Percentiles rank a stretch among this genome's conserved stretches.
phyloP scores from a whole-genome alignment of 1,140 invertebrate species.

The Augochlora pura region DNA sequence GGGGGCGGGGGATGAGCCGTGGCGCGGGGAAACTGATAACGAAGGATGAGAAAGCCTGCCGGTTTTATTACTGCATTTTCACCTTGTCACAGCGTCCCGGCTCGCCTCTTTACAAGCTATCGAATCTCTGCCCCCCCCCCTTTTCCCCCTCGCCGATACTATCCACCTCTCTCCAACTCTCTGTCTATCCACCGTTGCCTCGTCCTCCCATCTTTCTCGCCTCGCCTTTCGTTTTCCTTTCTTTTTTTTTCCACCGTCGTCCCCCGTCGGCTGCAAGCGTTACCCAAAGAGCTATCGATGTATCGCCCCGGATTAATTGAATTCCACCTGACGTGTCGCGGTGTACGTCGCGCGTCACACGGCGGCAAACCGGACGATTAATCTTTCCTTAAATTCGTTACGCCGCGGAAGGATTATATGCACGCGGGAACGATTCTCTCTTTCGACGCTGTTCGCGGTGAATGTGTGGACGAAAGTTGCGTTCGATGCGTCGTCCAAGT shows the following conservation, averaged over 20 bases:
- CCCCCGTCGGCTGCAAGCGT: not conserved
- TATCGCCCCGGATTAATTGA: conserved; percentile 47
- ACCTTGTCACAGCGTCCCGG: conserved; percentile 78
- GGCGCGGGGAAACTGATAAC: conserved; percentile 54
- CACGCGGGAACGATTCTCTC: no score
- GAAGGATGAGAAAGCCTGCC: conserved; percentile 66
- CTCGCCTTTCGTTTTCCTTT: not conserved
- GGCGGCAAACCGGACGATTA: not conserved
- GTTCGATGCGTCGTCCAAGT: no score
- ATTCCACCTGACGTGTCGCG: conserved; percentile 7
- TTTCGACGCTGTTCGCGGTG: no score
- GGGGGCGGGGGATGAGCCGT: conserved; percentile 49
- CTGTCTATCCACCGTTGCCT: not conserved
- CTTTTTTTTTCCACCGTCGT: no score
- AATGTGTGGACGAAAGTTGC: no score
- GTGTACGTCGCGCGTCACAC: not conserved
- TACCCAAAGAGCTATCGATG: conserved; percentile 33
- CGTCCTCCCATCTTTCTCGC: not conserved
- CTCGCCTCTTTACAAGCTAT: conserved; percentile 76
- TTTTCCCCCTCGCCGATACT: conserved; percentile 38
- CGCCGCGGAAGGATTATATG: no score
- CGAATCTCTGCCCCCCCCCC: conserved; percentile 55
- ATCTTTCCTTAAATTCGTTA: not conserved
- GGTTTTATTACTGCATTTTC: conserved; percentile 81
- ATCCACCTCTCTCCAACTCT: conserved; percentile 11